Conservation (phyloP, 2,797 vertebrate genomes). For the Eulemur albifrons region DNA sequence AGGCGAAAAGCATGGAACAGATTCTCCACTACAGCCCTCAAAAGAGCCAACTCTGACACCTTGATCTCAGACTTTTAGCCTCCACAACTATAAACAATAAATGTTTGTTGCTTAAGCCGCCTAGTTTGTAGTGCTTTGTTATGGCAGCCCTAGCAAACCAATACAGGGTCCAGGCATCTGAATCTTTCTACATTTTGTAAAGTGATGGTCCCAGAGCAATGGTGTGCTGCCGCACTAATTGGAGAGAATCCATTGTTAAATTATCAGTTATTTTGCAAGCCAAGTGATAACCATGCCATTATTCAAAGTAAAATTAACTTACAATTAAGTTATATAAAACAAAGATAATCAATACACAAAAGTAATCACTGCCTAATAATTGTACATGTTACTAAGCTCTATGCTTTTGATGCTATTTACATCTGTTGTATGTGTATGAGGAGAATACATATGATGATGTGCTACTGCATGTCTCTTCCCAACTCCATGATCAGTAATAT, state of each 20-base stretch:
- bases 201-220: not conserved
- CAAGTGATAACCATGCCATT: not conserved
- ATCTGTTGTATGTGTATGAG: not conserved
- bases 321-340: not conserved
- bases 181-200: not conserved
- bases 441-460: not conserved
- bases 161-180: not conserved
- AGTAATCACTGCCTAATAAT: not conserved
- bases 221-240: not conserved
- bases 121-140: not conserved
- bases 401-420: not conserved
- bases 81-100: not conserved
- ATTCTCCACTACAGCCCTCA: not conserved
- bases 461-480: not conserved
- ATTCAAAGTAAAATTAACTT: conserved; percentile 40
- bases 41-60: not conserved
- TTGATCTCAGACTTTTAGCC: not conserved
- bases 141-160: not conserved
- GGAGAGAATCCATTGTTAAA: conserved; percentile 1
- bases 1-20: not conserved
- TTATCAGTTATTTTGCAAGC: not conserved
- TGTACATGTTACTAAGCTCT: not conserved
- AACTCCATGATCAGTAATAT: not conserved
- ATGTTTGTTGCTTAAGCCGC: not conserved
- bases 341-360: not conserved